A percentile compares a stretch with the other conserved stretches of the same genome.
These are phyloP conservation scores for Danaus chrysippus DNA, from an alignment of 2,888 invertebrate genomes.

Conservation along the genomic window DNA sequence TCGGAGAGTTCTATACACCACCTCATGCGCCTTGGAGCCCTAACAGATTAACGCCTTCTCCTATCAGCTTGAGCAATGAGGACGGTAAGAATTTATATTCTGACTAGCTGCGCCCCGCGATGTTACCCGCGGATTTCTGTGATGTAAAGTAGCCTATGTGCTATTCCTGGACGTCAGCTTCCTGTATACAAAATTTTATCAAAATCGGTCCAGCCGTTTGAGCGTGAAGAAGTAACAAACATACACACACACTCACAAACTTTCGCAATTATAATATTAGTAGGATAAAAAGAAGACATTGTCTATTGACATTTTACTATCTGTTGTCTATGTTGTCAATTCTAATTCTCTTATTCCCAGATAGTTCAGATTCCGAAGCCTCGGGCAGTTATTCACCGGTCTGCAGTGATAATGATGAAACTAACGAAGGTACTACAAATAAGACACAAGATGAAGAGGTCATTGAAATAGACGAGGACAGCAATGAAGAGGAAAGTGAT, in stretches of 20 bases:
- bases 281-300: background rate
- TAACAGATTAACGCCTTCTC: constrained; percentile 63
- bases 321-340: no score
- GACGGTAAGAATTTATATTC: constrained; percentile 59
- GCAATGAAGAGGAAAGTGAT: constrained; percentile 50
- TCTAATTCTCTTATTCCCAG: constrained; percentile 39
- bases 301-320: background rate
- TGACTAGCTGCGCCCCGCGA: no score
- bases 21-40: constrained; percentile 77
- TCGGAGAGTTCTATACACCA: constrained; percentile 57
- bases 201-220: no score
- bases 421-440: constrained; percentile 36
- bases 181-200: no score
- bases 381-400: constrained; percentile 83
- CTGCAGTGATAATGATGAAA: constrained; percentile 73
- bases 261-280: no score
- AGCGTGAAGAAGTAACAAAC: no score
- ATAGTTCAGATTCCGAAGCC: constrained; percentile 75
- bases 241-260: no score
- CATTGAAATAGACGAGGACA: constrained; percentile 65
- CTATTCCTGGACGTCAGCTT: no score
- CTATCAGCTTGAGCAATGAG: constrained; percentile 65
- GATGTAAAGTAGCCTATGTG: no score
- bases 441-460: constrained; percentile 65
- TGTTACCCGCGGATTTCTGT: no score